Conservation (phyloP, 2,888 invertebrate genomes). For the Lasioglossum leucozonium region DNA sequence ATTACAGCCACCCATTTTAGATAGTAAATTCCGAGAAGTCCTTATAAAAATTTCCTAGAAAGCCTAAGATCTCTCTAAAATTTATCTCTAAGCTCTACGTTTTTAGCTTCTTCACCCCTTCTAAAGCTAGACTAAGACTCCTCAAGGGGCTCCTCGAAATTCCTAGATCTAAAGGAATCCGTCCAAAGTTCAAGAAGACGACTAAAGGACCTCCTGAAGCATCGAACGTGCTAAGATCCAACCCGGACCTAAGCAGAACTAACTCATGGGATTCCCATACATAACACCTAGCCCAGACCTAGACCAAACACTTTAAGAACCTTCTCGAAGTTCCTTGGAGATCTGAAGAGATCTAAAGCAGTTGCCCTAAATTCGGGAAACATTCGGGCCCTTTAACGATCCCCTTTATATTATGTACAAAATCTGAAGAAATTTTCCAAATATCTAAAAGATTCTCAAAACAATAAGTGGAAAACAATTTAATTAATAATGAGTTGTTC, state of each 20-base stretch:
- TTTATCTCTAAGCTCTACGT: not conserved
- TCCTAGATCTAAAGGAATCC: not conserved
- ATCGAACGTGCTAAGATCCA: slow-evolving; percentile 1
- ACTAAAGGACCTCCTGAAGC: not conserved
- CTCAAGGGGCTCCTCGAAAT: not conserved
- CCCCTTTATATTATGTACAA: not conserved
- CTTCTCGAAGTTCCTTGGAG: not conserved
- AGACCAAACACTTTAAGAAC: not conserved
- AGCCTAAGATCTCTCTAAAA: not conserved
- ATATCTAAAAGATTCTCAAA: not conserved
- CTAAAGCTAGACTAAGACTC: not conserved
- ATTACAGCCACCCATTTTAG: no score
- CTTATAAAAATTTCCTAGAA: not conserved
- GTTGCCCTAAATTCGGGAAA: not conserved
- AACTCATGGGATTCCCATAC: not conserved
- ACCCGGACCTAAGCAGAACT: not conserved
- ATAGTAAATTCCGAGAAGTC: not conserved
- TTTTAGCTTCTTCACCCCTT: not conserved
- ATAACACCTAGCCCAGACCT: not conserved
- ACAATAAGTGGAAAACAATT: no score
- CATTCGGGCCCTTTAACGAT: not conserved
- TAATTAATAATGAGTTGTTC: no score
- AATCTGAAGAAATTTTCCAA: not conserved
- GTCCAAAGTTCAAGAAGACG: not conserved
- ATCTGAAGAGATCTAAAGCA: not conserved